Evolutionary conservation across 2,888 invertebrate genomes (phyloP), one percentile per base, ranked within the genome.

Genomic region (Bibio marci): DNA sequence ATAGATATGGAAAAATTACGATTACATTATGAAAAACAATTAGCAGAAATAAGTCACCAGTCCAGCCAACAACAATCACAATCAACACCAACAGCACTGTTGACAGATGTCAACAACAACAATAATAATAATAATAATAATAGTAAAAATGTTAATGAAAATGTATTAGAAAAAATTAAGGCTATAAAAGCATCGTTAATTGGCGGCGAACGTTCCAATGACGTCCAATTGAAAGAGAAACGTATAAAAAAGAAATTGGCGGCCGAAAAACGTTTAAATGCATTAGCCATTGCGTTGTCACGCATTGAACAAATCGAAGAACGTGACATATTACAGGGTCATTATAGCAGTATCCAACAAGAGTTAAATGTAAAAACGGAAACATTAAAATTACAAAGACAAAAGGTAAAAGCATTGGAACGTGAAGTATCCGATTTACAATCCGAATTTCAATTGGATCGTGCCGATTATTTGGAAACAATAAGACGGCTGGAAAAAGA

Each of bases 381-480:
- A 37, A 63, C 71, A 8, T 58, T 82, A 26, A 69, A 76, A 49
- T 70, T 68, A 44, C 73, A 73, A 48, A 67, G 75, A 43, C 67
- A 72, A 47, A 76, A 75, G 64, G 69, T 76, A 17, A 30, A 71
- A 49, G 63, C 70, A 14, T 55, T 83, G 38, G 76, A 82, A 51
- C 63, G 73, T 41, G 85, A 86, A 57, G 74, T 85, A 17, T 61
- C 65, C 5, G 86, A 86, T 56, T 63, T 87, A 3, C 81, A 82
- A 49, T 70, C 77, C 10, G 86, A 86, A 60, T 86, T 86, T 57
- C 80, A 86, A 57, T 65, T 71, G 39, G 85, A 86, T 52, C 64
- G 83, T 2, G 73, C 78, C n/a, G 83, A 85, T 54, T 86, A 85
- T 53, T 58, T 87, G 45, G 85, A 86, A 51, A 78, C 82, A 1